Conservation (phyloP, 2,888 invertebrate genomes). For the Leptinotarsa rubiginosa region DNA sequence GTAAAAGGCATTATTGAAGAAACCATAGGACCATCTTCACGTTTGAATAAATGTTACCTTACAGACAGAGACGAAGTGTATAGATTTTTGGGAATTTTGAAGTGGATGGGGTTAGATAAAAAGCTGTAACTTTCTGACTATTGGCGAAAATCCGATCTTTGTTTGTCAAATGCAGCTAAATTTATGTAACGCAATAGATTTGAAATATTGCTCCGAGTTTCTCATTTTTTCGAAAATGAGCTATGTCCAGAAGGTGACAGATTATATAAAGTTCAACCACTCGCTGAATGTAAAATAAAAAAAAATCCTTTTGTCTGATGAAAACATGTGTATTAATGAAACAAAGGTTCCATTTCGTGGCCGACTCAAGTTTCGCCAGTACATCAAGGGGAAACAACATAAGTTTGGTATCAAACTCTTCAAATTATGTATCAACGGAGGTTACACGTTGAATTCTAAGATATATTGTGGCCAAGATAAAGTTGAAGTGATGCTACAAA, state of each 20-base stretch:
- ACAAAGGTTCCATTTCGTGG: constrained; percentile 39
- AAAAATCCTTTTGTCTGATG: not conserved
- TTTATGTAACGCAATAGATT: constrained; percentile 34
- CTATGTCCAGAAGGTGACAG: constrained; percentile 13
- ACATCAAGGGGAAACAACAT: constrained; percentile 37
- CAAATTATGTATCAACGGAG: constrained; percentile 33
- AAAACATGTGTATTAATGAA: constrained; percentile 25
- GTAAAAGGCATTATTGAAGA: too few relatives aligned
- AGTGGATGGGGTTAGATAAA: constrained; percentile 37
- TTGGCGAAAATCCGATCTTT: constrained; percentile 27
- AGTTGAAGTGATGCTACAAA: not conserved
- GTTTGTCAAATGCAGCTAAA: constrained; percentile 19
- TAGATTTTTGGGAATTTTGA: constrained; percentile 29
- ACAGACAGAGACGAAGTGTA: constrained; percentile 23
- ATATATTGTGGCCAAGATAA: not conserved
- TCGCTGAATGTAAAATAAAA: constrained; percentile 16
- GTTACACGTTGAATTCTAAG: constrained; percentile 10
- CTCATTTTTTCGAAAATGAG: constrained; percentile 35
- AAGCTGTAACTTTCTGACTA: constrained; percentile 28
- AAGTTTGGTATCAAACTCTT: constrained; percentile 41
- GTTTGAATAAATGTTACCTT: constrained; percentile 9
- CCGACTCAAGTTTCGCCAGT: constrained; percentile 36
- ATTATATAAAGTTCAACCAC: constrained; percentile 23
- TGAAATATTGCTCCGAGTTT: constrained; percentile 29
- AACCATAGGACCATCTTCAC: not conserved